Conservation (phyloP, 2,888 invertebrate genomes). For the Polydrusus tereticollis region DNA sequence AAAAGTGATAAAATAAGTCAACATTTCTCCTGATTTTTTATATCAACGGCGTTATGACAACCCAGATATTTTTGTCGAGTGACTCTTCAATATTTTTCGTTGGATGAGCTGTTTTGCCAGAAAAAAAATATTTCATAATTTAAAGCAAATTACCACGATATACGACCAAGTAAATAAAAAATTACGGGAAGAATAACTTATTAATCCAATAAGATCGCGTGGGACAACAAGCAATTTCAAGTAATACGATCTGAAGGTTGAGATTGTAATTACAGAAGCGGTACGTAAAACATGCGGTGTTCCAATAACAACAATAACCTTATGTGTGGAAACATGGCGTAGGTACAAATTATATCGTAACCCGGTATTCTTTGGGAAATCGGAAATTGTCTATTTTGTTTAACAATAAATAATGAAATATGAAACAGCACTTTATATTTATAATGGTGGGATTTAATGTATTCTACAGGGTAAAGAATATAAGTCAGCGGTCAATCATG, state of each 20-base stretch:
- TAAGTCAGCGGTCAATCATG: not conserved
- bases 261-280: conserved; percentile 29
- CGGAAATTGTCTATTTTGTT: conserved; percentile 11
- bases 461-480: not conserved
- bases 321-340: conserved; percentile 4
- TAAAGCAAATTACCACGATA: not conserved
- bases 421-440: not conserved
- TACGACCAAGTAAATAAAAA: not conserved
- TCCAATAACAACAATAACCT: conserved; percentile 11
- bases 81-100: too few relatives aligned
- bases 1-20: too few relatives aligned
- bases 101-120: too few relatives aligned
- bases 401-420: conserved; percentile 20
- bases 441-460: not conserved
- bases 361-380: conserved; percentile 20
- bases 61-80: too few relatives aligned
- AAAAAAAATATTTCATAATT: too few relatives aligned
- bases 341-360: conserved; percentile 19
- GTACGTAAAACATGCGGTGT: conserved; percentile 19
- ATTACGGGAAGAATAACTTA: conserved; percentile 4
- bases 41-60: too few relatives aligned
- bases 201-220: conserved; percentile 16
- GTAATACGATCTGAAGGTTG: conserved; percentile 18
- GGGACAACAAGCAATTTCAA: conserved; percentile 15
- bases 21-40: too few relatives aligned